phyloP scores from a whole-genome alignment of 2,797 vertebrate genomes.

The Aldrovandia affinis region DNA sequence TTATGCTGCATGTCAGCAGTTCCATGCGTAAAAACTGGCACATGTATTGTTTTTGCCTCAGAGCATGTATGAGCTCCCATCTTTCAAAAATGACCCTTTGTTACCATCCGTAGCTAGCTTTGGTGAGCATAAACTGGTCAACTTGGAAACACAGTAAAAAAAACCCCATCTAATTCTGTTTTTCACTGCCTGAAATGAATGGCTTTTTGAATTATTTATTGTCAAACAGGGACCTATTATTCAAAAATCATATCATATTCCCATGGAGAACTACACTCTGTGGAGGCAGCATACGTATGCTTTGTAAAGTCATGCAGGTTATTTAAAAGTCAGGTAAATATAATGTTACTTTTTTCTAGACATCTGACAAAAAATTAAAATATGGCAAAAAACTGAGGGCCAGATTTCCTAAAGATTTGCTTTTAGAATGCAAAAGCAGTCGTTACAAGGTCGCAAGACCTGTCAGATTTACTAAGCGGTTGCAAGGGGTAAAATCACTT shows the following conservation, averaged over 20 bases:
- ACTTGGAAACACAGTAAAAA: constrained; percentile 26
- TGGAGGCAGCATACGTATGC: background rate
- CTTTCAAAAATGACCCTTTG: constrained; percentile 23
- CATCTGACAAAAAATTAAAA: background rate
- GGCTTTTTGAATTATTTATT: constrained; percentile 41
- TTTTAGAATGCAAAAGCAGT: no score
- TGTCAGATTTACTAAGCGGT: no score
- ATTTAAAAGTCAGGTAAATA: background rate
- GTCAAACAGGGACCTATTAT: background rate
- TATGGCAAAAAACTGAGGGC: background rate
- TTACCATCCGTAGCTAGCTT: constrained; percentile 1
- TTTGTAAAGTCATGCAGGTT: constrained; percentile 4
- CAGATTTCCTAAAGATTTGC: no score
- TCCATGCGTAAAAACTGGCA: constrained; percentile 34
- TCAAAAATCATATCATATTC: background rate
- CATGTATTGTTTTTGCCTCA: constrained; percentile 41
- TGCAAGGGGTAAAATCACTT: no score
- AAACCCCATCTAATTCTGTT: constrained; percentile 31
- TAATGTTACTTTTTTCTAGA: background rate
- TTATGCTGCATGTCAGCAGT: constrained; percentile 54
- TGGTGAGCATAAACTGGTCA: background rate
- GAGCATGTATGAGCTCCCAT: constrained; percentile 33
- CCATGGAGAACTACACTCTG: background rate
- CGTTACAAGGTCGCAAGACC: no score
- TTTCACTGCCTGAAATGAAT: constrained; percentile 19